Evolutionary conservation across 2,113 vertebrate species (phyloP), one percentile per base, ranked within the genome.

Genomic region (Odontophorus gujanensis): DNA sequence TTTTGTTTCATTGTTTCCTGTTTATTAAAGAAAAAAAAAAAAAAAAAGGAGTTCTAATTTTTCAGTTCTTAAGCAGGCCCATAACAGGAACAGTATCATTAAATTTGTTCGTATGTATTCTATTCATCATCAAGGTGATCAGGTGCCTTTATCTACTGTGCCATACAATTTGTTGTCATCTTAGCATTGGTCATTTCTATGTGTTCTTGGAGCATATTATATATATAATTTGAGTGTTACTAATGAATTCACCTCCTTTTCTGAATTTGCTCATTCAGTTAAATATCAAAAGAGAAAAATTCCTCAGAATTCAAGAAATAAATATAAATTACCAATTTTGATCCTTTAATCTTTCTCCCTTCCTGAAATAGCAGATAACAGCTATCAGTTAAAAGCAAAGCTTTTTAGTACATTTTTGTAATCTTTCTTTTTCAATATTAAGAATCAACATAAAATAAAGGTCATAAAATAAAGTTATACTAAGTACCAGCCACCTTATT

Each of bases 161-260:
- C 38, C 59, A 51, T 50, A 71, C 34, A 63, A 55, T 90, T 89
- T 96, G 69, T 80, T 89, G 45, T 59, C 59, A 87, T 11, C 68
- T 85, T 93, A 80, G 32, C 50, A 82, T 82, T 79, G 80, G 75
- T 66, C 55, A 80, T 87, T 80, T 95, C 42, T 89, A 0, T 91
- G 57, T 85, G 47, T 72, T 51, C 65, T 77, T 57, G 34, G 38
- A 89, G 18, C 26, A 36, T 65, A 77, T 72, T 67, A 21, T 57
- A 40, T 57, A 43, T 57, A 43, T 81, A 67, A 91, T 92, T 83
- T 83, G 68, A 78, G 38, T 77, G n/a, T 71, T 78, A 17, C 51
- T 92, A 91, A 90, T 77, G 68, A 95, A 89, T 68, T 47, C 72
- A 75, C 3, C 51, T 91, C 43, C 47, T 92, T 90, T 71, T 79